Evolutionary conservation across 2,113 vertebrate genomes (phyloP), one percentile per base, ranked within the genome.

Genomic region (Barnardius zonarius): DNA sequence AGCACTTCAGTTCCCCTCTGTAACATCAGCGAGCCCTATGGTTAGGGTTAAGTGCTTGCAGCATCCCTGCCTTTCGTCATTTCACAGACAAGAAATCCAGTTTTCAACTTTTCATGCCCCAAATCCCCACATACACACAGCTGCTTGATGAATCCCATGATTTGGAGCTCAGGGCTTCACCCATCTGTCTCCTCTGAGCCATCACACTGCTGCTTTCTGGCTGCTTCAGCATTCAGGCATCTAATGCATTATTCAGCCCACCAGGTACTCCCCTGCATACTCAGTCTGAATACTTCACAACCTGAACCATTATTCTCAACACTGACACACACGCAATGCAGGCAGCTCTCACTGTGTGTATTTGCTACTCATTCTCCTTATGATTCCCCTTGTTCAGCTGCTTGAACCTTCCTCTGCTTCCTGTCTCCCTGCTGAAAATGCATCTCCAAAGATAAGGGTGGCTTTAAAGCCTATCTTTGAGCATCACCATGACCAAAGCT

Each of bases 101-200:
- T 84, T 95, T 49, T 48, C 75, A 77, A 86, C 75, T 57, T 61
- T 81, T 74, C 90, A 81, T 86, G 80, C 78, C 76, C 84, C 80
- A 86, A 77, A 46, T 87, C 88, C 88, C 85, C 70, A 83, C 94
- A 95, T 91, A 87, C 1, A 66, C 68, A 12, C n/a, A 11, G 74
- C 1, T 62, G 77, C 54, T 44, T 27, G 49, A 68, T 90, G 88
- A 94, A 90, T 93, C 90, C 54, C 59, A 91, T 2, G 27, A 19
- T 41, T 78, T 54, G 46, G 72, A 77, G 83, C 81, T 89, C 10
- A 2, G 48, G 72, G 76, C 43, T 87, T 73, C 6, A 80, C 80
- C 93, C 88, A 94, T 92, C 94, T 94, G 92, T 52, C 95, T 96
- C 51, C 77, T 86, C 86, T 72, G 79, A 92, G 39, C 64, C 92